Percentiles rank a stretch among this genome's conserved stretches.
These are phyloP conservation scores for Brachionus manjavacas DNA, from an alignment of 1,140 invertebrate genomes.

Conservation along the genomic window DNA sequence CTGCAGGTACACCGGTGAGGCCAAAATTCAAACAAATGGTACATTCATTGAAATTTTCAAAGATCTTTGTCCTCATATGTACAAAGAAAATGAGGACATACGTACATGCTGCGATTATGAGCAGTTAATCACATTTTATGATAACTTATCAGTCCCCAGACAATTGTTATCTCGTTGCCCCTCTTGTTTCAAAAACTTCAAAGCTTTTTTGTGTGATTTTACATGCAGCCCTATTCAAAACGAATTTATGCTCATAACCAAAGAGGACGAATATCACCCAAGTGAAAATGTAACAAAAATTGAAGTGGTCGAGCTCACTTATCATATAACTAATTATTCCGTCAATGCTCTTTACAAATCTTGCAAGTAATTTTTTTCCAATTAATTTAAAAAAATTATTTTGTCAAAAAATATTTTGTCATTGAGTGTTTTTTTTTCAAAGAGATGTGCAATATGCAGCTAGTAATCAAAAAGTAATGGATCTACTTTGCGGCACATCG, in stretches of 20 bases:
- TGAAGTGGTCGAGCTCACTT: background rate
- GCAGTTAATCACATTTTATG: background rate
- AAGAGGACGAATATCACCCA: background rate
- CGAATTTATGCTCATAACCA: background rate
- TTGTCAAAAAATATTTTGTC: too few species aligned
- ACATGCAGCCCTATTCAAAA: slow-evolving; percentile 12
- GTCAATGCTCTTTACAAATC: slow-evolving; percentile 26
- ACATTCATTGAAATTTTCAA: background rate
- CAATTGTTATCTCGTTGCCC: slow-evolving; percentile 36
- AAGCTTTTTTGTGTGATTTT: slow-evolving; percentile 34
- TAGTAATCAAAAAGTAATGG: slow-evolving; percentile 38
- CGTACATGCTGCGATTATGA: slow-evolving; percentile 14
- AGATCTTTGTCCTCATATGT: slow-evolving; percentile 20
- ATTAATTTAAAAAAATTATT: too few species aligned
- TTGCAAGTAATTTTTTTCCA: background rate
- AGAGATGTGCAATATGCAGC: slow-evolving; percentile 39
- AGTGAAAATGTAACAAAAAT: background rate
- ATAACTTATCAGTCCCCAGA: slow-evolving; percentile 28
- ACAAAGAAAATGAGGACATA: slow-evolving; percentile 19
- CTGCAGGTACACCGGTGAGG: slow-evolving; percentile 24
- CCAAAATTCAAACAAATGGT: background rate
- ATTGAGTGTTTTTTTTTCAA: background rate
- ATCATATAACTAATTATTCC: slow-evolving; percentile 3
- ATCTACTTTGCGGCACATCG: slow-evolving; percentile 31
- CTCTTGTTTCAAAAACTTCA: slow-evolving; percentile 37